Conservation (phyloP, 2,888 invertebrate genomes). For the Drosophila nigricruria region DNA sequence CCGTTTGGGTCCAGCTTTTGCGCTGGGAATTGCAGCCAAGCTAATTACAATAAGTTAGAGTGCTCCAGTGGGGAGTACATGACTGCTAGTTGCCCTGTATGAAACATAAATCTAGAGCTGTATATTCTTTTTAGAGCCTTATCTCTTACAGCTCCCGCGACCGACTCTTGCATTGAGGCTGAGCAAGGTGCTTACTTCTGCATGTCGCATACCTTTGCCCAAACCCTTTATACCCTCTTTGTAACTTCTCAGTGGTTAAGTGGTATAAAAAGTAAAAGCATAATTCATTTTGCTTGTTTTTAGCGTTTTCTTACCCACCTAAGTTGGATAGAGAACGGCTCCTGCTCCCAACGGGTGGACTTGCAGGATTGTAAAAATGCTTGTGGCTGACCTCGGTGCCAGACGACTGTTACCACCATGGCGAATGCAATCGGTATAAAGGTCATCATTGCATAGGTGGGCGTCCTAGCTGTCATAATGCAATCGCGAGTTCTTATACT, state of each 20-base stretch:
- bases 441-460: slow-evolving; percentile 3
- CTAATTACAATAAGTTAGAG: slow-evolving; percentile 16
- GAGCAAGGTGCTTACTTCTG: neutral
- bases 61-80: neutral
- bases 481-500: neutral
- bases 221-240: neutral
- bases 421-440: slow-evolving; percentile 6
- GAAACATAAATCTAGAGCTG: neutral
- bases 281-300: slow-evolving; percentile 8
- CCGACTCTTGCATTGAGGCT: neutral
- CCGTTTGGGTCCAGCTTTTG: slow-evolving; percentile 7
- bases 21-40: slow-evolving; percentile 2
- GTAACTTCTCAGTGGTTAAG: neutral
- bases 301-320: neutral
- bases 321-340: neutral
- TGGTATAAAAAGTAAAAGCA: slow-evolving; percentile 5
- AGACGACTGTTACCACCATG: neutral
- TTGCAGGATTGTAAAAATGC: slow-evolving; percentile 1
- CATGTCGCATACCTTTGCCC: neutral
- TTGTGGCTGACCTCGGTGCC: slow-evolving; percentile 8
- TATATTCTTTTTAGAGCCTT: neutral
- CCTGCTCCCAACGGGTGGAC: neutral
- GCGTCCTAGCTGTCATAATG: neutral
- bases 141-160: neutral
- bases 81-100: neutral